Base-by-base conservation (phyloP, 2,888 invertebrate genomes). In the Tigriopus californicus region DNA sequence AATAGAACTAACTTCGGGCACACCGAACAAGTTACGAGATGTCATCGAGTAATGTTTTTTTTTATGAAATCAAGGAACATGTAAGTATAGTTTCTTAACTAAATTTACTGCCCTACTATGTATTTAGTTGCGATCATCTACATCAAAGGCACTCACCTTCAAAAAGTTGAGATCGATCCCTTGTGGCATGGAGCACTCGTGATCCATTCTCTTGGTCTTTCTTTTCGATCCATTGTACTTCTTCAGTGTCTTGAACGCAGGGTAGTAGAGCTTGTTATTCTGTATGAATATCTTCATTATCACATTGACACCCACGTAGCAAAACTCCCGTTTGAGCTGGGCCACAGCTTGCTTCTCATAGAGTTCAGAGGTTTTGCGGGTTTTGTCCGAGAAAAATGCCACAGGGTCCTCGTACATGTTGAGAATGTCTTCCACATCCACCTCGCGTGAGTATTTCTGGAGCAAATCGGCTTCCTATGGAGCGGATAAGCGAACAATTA, bases 161-260 rank as follows among this genome's bases (percentile, higher is more conserved):
- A 64, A 53, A 41, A 64, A 64, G 18, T 61, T 55, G 51, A 63
- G 62, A 25, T 63, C 63, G 12, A 61, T 12, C 33, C 62, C 63
- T 15, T 48, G 44, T 13, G 60, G 60, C 42, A 56, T 56, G 22
- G 42, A 5, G 33, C 42, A 42, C 24, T 56, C 56, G 20, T 42
- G 25, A 24, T 24, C 42, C 8, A 33, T 44, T 20, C 56, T 41
- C 25, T 24, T 20, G 8, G 56, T 56, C 33, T 56, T 56, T 56
- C 56, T 42, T 5, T 41, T 42, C 46, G n/a, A 13, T 12, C 44
- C 56, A n/a, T 33, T 42, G 18, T 24, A 24, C 41, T 46, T 56
- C 44, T 56, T 56, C n/a, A 56, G 56, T 42, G 15, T n/a, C 15
- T 20, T 18, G 33, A 56, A 20, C n/a, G 24, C 10, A 18, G 22